Percentiles rank a stretch among this genome's conserved stretches.
These are phyloP conservation scores for Diorhabda elongata DNA, from an alignment of 1,140 invertebrate genomes.

Conservation along the genomic window DNA sequence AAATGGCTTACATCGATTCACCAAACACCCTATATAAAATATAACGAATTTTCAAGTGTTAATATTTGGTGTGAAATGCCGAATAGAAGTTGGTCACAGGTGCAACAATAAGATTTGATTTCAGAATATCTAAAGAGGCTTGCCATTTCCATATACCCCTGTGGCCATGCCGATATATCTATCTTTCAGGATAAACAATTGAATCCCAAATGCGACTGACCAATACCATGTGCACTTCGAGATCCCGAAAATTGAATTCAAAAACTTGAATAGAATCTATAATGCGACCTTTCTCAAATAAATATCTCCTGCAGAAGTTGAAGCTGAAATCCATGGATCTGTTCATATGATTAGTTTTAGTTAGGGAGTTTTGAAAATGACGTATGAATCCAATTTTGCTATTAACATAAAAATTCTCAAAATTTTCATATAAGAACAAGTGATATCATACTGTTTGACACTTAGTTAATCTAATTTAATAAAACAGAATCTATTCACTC, in stretches of 20 bases:
- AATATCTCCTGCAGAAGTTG: slow-evolving; percentile 35
- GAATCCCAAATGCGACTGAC: slow-evolving; percentile 47
- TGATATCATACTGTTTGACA: too few species aligned
- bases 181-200: slow-evolving; percentile 47
- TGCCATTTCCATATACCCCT: slow-evolving; percentile 44
- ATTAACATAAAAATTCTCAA: too few species aligned
- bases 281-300: slow-evolving; percentile 43
- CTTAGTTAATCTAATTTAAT: too few species aligned
- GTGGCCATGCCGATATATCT: slow-evolving; percentile 40
- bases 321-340: neutral
- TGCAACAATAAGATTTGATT: slow-evolving; percentile 42
- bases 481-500: too few species aligned
- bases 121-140: slow-evolving; percentile 42
- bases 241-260: slow-evolving; percentile 49
- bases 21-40: neutral
- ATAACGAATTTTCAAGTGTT: slow-evolving; percentile 23
- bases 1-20: too few species aligned
- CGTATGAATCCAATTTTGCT: too few species aligned
- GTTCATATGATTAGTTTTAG: neutral
- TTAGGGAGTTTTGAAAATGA: neutral
- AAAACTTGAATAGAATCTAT: slow-evolving; percentile 48
- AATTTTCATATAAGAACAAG: too few species aligned
- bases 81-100: slow-evolving; percentile 34
- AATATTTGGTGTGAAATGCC: slow-evolving; percentile 38
- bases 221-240: slow-evolving; percentile 46